Percentiles rank a stretch among this genome's conserved stretches.
Conservation (phyloP, 2,797 vertebrate genomes). For the Siniperca obscura region DNA sequence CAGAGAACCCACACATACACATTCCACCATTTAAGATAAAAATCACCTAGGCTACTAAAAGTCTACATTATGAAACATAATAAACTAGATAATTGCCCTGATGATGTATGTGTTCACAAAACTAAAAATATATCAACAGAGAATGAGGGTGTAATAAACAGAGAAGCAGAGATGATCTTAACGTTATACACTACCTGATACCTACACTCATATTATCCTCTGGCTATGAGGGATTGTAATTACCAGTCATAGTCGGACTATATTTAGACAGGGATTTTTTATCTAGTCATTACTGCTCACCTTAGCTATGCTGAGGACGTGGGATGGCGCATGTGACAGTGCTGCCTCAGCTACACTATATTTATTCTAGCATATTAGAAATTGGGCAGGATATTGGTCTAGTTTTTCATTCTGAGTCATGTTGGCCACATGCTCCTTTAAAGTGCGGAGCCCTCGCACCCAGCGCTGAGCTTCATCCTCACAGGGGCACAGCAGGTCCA, state of each 20-base stretch:
- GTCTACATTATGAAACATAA: not conserved
- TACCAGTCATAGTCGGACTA: slow-evolving; percentile 59
- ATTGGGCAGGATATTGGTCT: slow-evolving; percentile 93
- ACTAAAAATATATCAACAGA: slow-evolving; percentile 14
- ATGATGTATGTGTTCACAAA: slow-evolving; percentile 16
- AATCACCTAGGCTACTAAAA: not conserved
- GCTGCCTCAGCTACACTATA: slow-evolving; percentile 55
- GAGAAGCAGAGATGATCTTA: slow-evolving; percentile 6
- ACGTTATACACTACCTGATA: slow-evolving; percentile 30
- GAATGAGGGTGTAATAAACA: not conserved
- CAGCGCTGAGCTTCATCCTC: slow-evolving; percentile 90
- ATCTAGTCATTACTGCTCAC: slow-evolving; percentile 54
- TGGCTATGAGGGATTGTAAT: slow-evolving; percentile 45
- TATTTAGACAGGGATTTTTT: slow-evolving; percentile 69
- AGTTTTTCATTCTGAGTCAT: slow-evolving; percentile 96
- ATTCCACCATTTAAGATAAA: not conserved
- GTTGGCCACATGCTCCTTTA: slow-evolving; percentile 87
- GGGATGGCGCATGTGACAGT: slow-evolving; percentile 54
- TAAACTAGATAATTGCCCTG: slow-evolving; percentile 6
- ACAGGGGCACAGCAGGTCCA: slow-evolving; percentile 89
- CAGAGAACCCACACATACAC: slow-evolving; percentile 14
- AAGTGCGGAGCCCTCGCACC: slow-evolving; percentile 91
- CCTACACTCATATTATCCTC: slow-evolving; percentile 33
- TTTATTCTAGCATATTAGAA: slow-evolving; percentile 51
- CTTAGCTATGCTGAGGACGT: slow-evolving; percentile 65